phyloP scores from a whole-genome alignment of 1,140 invertebrate genomes.

The Steinernema feltiae region DNA sequence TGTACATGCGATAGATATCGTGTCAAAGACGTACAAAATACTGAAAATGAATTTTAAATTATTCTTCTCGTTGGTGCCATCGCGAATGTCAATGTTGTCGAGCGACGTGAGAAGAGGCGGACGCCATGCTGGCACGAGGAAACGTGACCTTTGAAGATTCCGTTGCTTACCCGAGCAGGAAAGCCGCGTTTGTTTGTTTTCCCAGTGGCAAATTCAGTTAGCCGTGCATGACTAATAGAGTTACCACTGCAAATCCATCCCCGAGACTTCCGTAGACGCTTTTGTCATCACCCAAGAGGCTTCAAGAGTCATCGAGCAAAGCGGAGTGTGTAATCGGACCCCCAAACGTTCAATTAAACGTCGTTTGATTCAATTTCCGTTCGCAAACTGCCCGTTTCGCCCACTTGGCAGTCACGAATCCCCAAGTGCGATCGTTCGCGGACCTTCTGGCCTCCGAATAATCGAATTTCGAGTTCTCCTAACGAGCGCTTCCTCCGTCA shows the following conservation, averaged over 20 bases:
- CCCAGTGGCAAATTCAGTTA: not conserved
- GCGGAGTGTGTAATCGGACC: not conserved
- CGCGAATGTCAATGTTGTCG: too few species aligned
- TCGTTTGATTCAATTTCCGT: constrained; percentile 15
- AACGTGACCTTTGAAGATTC: too few species aligned
- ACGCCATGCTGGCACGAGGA: too few species aligned
- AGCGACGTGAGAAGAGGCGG: too few species aligned
- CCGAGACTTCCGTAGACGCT: not conserved
- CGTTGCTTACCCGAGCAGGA: not conserved
- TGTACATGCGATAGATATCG: not conserved
- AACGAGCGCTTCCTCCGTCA: not conserved
- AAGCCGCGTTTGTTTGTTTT: not conserved
- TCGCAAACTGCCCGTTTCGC: not conserved
- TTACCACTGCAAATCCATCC: not conserved
- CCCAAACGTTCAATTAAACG: constrained; percentile 7
- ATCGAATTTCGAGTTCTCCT: not conserved
- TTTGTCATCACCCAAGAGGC: not conserved
- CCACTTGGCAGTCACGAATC: not conserved
- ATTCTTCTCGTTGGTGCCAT: too few species aligned
- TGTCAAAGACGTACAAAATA: not conserved
- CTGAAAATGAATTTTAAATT: too few species aligned
- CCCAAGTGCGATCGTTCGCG: not conserved
- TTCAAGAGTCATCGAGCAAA: not conserved
- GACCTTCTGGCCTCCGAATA: not conserved
- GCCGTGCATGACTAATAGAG: not conserved